Conservation (phyloP, 2,113 vertebrate genomes). For the Rhagologus leucostigma region DNA sequence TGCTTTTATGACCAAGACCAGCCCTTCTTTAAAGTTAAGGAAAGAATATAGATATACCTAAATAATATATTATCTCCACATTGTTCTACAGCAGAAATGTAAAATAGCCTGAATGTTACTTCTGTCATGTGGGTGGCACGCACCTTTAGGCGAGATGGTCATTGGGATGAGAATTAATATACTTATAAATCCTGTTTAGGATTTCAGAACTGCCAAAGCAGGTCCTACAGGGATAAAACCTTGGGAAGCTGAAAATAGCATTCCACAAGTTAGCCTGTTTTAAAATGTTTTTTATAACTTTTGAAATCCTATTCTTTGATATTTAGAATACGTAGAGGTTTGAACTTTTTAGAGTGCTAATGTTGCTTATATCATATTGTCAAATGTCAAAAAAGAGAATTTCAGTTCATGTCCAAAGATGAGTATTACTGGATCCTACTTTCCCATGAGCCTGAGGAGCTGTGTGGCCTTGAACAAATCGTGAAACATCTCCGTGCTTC, state of each 20-base stretch:
- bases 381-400: not conserved
- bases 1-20: not conserved
- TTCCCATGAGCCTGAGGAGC: not conserved
- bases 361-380: not conserved
- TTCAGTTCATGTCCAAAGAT: not conserved
- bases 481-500: not conserved
- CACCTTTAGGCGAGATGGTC: not conserved
- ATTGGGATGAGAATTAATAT: not conserved
- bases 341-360: not conserved
- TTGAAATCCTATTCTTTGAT: not conserved
- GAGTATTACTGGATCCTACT: not conserved
- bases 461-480: not conserved
- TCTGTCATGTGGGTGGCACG: not conserved
- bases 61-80: not conserved
- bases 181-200: not conserved
- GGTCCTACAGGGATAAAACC: not conserved
- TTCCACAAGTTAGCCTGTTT: not conserved
- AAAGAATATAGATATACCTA: not conserved
- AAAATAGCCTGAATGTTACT: not conserved
- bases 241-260: not conserved
- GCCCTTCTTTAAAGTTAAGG: not conserved
- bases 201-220: not conserved
- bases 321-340: not conserved
- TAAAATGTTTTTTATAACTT: not conserved
- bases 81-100: not conserved